Evolutionary conservation across 37 sponge, comb jelly and placozoan genomes (phyloP).

Genomic region (Eunapius fragilis): DNA sequence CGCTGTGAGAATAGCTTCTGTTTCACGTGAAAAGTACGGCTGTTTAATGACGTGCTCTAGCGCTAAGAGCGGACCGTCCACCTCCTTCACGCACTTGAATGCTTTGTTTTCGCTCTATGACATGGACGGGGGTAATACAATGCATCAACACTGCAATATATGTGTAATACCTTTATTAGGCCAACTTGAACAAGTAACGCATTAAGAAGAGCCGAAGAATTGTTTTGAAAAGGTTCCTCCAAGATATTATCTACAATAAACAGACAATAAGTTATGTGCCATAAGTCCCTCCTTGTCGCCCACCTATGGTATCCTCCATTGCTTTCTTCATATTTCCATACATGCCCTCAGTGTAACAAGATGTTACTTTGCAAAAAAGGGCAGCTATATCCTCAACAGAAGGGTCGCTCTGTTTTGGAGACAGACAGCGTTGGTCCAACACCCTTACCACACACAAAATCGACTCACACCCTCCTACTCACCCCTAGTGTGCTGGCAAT

Average conservation of each 20-base stretch:
- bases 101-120: conserved; percentile 70
- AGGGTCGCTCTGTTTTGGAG: not conserved
- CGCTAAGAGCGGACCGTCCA: conserved; percentile 78
- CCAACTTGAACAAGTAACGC: conserved; percentile 70
- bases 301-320: conserved; percentile 47
- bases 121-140: not conserved
- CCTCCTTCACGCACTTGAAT: conserved; percentile 50
- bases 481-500: conserved; percentile 31
- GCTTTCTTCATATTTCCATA: not conserved
- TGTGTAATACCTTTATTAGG: conserved; percentile 67
- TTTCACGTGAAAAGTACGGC: conserved; percentile 38
- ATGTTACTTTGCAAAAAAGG: conserved; percentile 33
- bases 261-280: not conserved
- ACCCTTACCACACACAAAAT: not conserved
- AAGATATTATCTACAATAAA: conserved; percentile 21
- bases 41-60: conserved; percentile 37
- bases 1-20: conserved; percentile 41
- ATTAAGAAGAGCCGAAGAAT: conserved; percentile 30
- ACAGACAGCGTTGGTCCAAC: not conserved
- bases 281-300: not conserved
- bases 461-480: not conserved
- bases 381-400: conserved; percentile 1
- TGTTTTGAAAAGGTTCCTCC: conserved; percentile 16
- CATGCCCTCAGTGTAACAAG: conserved; percentile 7
- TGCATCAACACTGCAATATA: not conserved